Evolutionary conservation across 2,888 invertebrate species (phyloP).

Genomic region (Noctua janthina): DNA sequence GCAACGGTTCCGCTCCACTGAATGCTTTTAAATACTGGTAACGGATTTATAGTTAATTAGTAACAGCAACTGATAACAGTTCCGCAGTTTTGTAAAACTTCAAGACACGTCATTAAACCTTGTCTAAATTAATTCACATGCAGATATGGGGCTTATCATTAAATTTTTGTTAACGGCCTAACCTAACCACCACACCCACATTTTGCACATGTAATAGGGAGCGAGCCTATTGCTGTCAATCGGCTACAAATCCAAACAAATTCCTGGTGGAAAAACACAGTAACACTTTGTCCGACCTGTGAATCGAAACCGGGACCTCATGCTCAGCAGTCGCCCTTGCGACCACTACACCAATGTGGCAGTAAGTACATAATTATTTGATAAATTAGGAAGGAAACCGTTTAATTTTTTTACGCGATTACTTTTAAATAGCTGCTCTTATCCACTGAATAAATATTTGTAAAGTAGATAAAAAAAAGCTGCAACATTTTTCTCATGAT

Average conservation of each 20-base stretch:
- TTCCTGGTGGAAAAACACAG: no score
- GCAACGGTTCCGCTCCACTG: conserved; percentile 77
- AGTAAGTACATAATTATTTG: no score
- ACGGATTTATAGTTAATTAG: conserved; percentile 40
- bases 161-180: not conserved
- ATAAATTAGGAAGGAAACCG: no score
- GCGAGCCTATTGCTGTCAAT: no score
- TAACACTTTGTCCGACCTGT: no score
- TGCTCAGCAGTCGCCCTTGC: no score
- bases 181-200: no score
- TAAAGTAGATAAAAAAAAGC: not conserved
- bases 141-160: not conserved
- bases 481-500: not conserved
- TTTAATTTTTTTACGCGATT: no score
- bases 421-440: not conserved
- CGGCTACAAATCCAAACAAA: no score
- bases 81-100: conserved; percentile 16
- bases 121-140: not conserved
- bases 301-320: no score
- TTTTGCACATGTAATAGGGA: no score
- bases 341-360: no score
- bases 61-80: conserved; percentile 25
- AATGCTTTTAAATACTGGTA: conserved; percentile 52
- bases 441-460: conserved; percentile 14
- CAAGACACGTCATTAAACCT: not conserved